Conservation (phyloP, 2,797 vertebrate genomes). For the Sitta carolinensis region DNA sequence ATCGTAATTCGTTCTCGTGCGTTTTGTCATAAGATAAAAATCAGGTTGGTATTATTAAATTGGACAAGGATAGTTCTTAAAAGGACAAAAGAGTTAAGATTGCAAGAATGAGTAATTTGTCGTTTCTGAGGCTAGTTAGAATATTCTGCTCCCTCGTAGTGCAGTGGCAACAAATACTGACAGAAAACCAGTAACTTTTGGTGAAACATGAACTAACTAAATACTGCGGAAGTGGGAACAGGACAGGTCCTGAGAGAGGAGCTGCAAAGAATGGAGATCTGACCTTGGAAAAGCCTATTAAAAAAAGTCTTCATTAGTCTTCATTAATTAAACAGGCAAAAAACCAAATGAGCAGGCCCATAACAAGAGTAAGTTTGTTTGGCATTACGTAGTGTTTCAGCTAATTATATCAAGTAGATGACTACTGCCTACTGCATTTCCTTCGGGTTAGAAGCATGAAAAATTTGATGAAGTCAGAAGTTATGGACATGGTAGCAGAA, state of each 20-base stretch:
- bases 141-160: conserved; percentile 39
- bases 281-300: not conserved
- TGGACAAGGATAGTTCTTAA: conserved; percentile 53
- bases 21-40: conserved; percentile 62
- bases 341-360: not conserved
- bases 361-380: conserved; percentile 27
- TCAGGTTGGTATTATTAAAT: conserved; percentile 60
- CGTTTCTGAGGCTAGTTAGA: conserved; percentile 49
- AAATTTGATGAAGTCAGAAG: not conserved
- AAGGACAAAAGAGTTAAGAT: conserved; percentile 57
- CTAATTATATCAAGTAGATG: not conserved
- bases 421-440: not conserved
- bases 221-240: not conserved
- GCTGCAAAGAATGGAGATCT: not conserved
- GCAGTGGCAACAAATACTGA: conserved; percentile 10
- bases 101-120: conserved; percentile 50
- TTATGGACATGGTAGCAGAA: not conserved
- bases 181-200: conserved; percentile 42
- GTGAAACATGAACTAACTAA: conserved; percentile 25
- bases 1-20: conserved; percentile 36
- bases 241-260: not conserved
- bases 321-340: conserved; percentile 34
- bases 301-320: conserved; percentile 23
- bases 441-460: not conserved
- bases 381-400: conserved; percentile 15